phyloP scores from a whole-genome alignment of 2,888 invertebrate species.

The Polyommatus icarus region DNA sequence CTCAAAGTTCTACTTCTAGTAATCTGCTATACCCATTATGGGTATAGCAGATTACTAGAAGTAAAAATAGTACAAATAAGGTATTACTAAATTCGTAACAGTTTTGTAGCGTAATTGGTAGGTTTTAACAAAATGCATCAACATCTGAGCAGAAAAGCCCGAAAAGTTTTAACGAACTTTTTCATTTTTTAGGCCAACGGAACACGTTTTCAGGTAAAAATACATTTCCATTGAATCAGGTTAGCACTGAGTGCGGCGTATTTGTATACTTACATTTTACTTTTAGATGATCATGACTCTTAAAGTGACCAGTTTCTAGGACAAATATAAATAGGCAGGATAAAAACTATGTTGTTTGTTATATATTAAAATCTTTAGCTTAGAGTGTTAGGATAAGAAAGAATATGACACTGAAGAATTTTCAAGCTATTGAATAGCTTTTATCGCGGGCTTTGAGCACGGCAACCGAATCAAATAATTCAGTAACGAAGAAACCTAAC shows the following conservation, averaged over 20 bases:
- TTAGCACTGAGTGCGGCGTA: background rate
- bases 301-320: background rate
- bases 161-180: background rate
- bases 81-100: no score
- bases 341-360: background rate
- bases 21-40: no score
- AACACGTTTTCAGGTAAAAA: constrained; percentile 19
- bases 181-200: background rate
- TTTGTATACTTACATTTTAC: constrained; percentile 6
- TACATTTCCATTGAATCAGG: constrained; percentile 25
- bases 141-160: background rate
- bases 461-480: no score
- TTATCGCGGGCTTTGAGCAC: no score
- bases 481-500: no score
- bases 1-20: no score
- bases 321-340: background rate
- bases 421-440: no score
- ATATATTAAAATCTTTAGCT: background rate
- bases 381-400: no score
- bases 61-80: no score
- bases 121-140: background rate
- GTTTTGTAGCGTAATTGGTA: no score
- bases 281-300: constrained; percentile 5
- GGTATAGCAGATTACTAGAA: no score
- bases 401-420: no score